These are phyloP conservation scores for Clistopyga incitator DNA, from an alignment of 2,888 invertebrate genomes.

Conservation along the genomic window DNA sequence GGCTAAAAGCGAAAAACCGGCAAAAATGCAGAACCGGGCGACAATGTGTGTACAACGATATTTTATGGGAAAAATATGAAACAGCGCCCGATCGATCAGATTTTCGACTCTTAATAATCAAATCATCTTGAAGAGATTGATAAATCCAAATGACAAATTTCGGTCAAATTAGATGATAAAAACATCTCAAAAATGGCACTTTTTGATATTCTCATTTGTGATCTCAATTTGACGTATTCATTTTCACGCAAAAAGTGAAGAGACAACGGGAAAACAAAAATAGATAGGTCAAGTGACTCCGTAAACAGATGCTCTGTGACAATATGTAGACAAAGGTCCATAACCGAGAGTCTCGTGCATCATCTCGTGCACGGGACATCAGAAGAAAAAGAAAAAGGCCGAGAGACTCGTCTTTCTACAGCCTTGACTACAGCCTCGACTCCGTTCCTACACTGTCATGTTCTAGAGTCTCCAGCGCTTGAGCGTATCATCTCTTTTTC, in stretches of 20 bases:
- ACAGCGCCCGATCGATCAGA: no score
- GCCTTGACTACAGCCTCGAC: slow-evolving; percentile 79
- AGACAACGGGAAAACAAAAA: slow-evolving; percentile 36
- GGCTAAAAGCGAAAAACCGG: no score
- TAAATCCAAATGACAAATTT: no score
- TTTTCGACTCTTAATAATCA: no score
- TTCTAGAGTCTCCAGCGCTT: not conserved
- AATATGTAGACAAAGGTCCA: slow-evolving; percentile 53
- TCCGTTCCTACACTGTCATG: slow-evolving; percentile 30
- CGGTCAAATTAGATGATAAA: no score
- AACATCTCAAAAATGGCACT: not conserved
- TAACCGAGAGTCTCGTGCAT: slow-evolving; percentile 51
- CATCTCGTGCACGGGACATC: slow-evolving; percentile 49
- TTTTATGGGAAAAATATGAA: no score
- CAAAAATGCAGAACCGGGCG: no score
- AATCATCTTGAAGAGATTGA: no score
- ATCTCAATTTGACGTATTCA: no score
- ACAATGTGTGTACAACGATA: no score
- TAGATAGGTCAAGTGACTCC: slow-evolving; percentile 61
- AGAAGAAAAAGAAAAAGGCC: slow-evolving; percentile 39
- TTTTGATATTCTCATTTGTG: no score
- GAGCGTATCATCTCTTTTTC: slow-evolving; percentile 34
- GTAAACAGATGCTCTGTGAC: slow-evolving; percentile 43
- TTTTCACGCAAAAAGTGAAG: slow-evolving; percentile 12
- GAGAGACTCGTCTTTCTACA: slow-evolving; percentile 73